These are phyloP conservation scores for Pimephales promelas DNA, from an alignment of 2,113 vertebrate species.

Conservation along the genomic window DNA sequence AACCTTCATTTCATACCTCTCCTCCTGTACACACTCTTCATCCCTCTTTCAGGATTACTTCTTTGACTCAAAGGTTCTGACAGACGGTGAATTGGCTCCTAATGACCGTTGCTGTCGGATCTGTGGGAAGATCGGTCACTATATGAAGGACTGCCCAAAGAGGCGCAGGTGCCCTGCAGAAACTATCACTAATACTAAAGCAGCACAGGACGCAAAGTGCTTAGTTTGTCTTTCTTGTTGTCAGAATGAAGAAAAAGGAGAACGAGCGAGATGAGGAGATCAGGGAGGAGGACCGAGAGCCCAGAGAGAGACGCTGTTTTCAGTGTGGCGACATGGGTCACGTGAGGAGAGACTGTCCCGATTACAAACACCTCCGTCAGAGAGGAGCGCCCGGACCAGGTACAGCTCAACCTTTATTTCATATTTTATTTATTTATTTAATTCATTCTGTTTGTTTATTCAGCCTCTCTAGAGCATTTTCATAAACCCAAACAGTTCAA, in stretches of 20 bases:
- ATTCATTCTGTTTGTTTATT: neutral
- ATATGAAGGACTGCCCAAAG: conserved; percentile 99
- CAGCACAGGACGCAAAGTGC: neutral
- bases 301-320: conserved; percentile 92
- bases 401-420: conserved; percentile 17
- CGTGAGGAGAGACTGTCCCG: conserved; percentile 93
- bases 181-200: neutral
- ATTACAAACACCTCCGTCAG: conserved; percentile 90
- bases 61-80: conserved; percentile 96
- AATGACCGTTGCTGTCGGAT: conserved; percentile 97
- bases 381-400: conserved; percentile 79
- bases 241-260: conserved; percentile 96
- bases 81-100: conserved; percentile 94
- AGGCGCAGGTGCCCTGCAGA: conserved; percentile 83
- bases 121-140: conserved; percentile 98
- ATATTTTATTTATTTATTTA: neutral
- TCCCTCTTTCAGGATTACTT: conserved; percentile 87
- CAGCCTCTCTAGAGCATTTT: neutral
- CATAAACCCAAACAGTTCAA: neutral
- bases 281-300: conserved; percentile 91
- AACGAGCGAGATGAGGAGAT: conserved; percentile 90
- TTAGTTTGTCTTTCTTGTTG: neutral
- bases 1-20: neutral
- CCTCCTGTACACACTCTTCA: neutral
- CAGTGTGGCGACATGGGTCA: conserved; percentile 96